Evolutionary conservation across 2,888 invertebrate genomes (phyloP).

Genomic region (Agrilus mali): DNA sequence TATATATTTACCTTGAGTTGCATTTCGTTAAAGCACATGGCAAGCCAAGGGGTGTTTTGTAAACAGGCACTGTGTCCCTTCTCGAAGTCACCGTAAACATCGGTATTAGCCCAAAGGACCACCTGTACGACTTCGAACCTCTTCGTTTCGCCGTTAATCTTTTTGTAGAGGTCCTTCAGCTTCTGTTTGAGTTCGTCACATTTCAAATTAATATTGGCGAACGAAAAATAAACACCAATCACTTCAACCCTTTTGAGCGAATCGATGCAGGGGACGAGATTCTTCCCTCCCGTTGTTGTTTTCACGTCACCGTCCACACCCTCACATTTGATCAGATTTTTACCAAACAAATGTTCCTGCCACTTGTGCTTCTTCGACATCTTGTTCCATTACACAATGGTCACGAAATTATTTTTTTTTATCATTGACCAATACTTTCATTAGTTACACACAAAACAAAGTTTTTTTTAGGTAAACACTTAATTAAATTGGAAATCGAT

Average conservation of each 20-base stretch:
- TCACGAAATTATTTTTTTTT: too few relatives aligned
- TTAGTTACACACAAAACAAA: too few relatives aligned
- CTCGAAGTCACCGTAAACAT: constrained; percentile 51
- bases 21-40: constrained; percentile 56
- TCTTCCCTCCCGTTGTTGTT: constrained; percentile 35
- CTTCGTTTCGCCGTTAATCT: constrained; percentile 27
- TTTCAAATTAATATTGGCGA: constrained; percentile 53
- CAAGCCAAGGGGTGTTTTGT: constrained; percentile 56
- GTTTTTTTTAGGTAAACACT: too few relatives aligned
- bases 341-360: constrained; percentile 49
- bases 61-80: constrained; percentile 49
- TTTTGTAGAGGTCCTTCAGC: constrained; percentile 44
- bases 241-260: constrained; percentile 40
- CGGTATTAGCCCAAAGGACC: constrained; percentile 54
- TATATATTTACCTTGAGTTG: constrained; percentile 54
- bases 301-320: constrained; percentile 18
- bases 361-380: constrained; percentile 34
- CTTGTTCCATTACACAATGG: neutral
- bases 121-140: constrained; percentile 51
- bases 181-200: constrained; percentile 57
- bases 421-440: too few relatives aligned
- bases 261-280: constrained; percentile 36
- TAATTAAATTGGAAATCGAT: too few relatives aligned
- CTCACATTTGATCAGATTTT: constrained; percentile 40
- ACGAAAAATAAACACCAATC: constrained; percentile 57